Percentiles rank a stretch among this genome's conserved stretches.
Conservation (phyloP, 2,113 vertebrate species). For the Alectura lathami region DNA sequence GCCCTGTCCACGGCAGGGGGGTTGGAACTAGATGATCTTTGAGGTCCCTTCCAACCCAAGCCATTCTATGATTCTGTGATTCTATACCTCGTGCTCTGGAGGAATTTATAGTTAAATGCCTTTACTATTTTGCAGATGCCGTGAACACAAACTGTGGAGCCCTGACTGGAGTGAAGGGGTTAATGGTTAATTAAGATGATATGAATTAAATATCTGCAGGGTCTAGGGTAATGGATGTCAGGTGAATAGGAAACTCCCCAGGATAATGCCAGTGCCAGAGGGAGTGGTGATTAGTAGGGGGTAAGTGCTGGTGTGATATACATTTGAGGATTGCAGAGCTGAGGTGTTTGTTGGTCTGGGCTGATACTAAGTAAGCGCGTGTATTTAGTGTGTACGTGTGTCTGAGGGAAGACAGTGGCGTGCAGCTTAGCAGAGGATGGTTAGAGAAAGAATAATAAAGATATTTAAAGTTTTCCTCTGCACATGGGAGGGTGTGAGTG, state of each 20-base stretch:
- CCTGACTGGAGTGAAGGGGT: constrained; percentile 6
- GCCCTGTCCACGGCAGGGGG: too few relatives aligned
- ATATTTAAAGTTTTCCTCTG: neutral
- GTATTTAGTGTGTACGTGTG: too few relatives aligned
- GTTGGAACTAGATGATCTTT: too few relatives aligned
- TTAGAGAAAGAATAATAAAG: neutral
- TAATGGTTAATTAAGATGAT: constrained; percentile 59
- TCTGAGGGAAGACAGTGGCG: neutral
- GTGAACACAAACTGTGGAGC: constrained; percentile 38
- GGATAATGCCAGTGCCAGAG: constrained; percentile 39
- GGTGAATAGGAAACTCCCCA: constrained; percentile 58
- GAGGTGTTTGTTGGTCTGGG: constrained; percentile 15
- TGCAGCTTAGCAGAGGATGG: neutral
- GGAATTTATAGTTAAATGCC: neutral
- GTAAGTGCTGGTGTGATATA: constrained; percentile 39
- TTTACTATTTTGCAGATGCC: constrained; percentile 55
- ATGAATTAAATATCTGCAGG: constrained; percentile 61
- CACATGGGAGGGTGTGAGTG: neutral
- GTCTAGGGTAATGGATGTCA: constrained; percentile 56
- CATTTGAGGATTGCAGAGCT: neutral
- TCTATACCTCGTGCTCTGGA: neutral
- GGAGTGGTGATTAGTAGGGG: constrained; percentile 44
- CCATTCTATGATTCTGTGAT: too few relatives aligned
- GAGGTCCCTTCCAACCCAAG: too few relatives aligned
- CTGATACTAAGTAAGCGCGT: too few relatives aligned